Conservation (phyloP, 2,113 vertebrate genomes). For the Microtus oregoni region DNA sequence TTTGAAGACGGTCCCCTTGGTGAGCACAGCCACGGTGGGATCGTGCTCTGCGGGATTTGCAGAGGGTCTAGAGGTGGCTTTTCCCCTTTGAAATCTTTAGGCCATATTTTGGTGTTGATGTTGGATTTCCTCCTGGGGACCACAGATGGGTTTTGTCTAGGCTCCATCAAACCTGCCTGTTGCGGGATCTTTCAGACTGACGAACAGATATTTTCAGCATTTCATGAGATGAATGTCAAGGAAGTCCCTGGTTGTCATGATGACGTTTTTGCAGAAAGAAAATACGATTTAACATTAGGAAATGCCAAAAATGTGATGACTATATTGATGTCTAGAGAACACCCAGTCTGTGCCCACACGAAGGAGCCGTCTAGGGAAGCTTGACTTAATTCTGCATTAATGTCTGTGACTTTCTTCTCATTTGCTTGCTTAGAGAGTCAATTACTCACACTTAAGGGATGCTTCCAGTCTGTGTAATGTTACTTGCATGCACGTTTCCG, state of each 20-base stretch:
- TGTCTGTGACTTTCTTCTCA: not conserved
- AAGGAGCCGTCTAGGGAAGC: conserved; percentile 31
- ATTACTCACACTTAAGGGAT: conserved; percentile 50
- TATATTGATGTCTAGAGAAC: conserved; percentile 65
- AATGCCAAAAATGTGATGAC: conserved; percentile 68
- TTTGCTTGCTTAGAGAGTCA: conserved; percentile 51
- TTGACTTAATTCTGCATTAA: not conserved
- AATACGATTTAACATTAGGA: conserved; percentile 62
- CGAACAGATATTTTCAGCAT: conserved; percentile 26
- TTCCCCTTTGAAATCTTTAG: not conserved
- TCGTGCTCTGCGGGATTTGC: not conserved
- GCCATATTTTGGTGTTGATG: not conserved
- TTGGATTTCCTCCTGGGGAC: conserved; percentile 11
- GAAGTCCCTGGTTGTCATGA: conserved; percentile 62
- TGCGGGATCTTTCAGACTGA: not conserved
- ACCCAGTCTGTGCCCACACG: not conserved
- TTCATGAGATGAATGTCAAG: conserved; percentile 62
- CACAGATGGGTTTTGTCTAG: not conserved
- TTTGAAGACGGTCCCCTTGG: conserved; percentile 39
- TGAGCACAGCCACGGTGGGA: not conserved
- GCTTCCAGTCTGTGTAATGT: not conserved
- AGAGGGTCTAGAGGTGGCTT: not conserved
- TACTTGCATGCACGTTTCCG: not conserved
- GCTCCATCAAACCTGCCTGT: not conserved
- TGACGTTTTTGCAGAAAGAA: conserved; percentile 64